A percentile compares a stretch with the other conserved stretches of the same genome.
Conservation (phyloP, 1,140 invertebrate species). For the Saccostrea cuccullata region DNA sequence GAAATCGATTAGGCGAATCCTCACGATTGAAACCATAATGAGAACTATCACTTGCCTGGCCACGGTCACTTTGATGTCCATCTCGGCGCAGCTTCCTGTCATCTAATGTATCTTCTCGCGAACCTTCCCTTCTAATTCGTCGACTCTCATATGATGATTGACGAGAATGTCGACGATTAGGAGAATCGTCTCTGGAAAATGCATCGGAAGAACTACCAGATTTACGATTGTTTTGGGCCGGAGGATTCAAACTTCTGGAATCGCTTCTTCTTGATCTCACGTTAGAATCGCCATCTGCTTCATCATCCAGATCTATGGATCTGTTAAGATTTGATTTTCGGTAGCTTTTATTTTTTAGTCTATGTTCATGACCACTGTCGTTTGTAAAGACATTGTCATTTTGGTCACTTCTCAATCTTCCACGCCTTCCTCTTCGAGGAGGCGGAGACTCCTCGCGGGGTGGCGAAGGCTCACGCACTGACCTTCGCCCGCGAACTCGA, state of each 20-base stretch:
- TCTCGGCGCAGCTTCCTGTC: constrained; percentile 65
- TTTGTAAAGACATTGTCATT: constrained; percentile 66
- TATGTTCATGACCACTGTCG: constrained; percentile 60
- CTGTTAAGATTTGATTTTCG: constrained; percentile 87
- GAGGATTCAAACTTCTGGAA: constrained; percentile 29
- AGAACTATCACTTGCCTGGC: constrained; percentile 67
- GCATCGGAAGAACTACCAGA: constrained; percentile 71
- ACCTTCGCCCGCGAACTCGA: constrained; percentile 51
- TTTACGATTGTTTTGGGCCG: constrained; percentile 35
- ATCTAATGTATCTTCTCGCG: constrained; percentile 69
- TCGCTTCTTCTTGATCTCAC: constrained; percentile 1
- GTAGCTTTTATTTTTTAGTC: constrained; percentile 85
- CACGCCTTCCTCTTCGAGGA: constrained; percentile 52
- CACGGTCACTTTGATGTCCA: constrained; percentile 59
- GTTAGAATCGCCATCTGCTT: constrained; percentile 49
- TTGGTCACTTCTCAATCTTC: constrained; percentile 52
- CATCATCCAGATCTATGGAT: constrained; percentile 65
- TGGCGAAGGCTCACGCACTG: constrained; percentile 51
- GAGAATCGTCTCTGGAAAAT: constrained; percentile 71
- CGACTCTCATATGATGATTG: constrained; percentile 52
- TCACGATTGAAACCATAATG: constrained; percentile 72
- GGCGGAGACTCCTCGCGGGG: constrained; percentile 67
- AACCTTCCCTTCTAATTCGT: constrained; percentile 67
- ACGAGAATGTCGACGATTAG: constrained; percentile 59
- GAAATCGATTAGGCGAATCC: constrained; percentile 70